phyloP scores from a whole-genome alignment of 1,140 invertebrate species.

The Drosophila suzukii region DNA sequence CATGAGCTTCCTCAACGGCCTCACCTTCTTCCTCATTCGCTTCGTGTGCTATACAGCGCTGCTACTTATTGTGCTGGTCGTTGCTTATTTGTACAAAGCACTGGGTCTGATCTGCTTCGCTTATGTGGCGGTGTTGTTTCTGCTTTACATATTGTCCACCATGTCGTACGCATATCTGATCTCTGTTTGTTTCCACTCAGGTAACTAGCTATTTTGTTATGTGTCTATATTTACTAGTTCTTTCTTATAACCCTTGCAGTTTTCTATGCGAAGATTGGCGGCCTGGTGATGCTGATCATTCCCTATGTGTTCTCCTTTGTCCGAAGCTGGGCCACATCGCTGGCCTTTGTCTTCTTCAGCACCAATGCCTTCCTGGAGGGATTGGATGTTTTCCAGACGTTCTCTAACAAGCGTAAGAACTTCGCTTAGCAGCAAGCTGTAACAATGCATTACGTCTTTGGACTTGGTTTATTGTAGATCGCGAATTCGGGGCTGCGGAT shows the following conservation, averaged over 20 bases:
- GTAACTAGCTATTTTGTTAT: constrained; percentile 29
- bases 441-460: neutral
- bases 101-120: constrained; percentile 32
- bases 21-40: constrained; percentile 74
- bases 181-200: constrained; percentile 79
- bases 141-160: constrained; percentile 67
- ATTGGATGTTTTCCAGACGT: constrained; percentile 70
- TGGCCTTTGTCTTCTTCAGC: constrained; percentile 58
- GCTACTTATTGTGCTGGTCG: constrained; percentile 35
- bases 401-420: constrained; percentile 73
- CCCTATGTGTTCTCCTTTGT: constrained; percentile 72
- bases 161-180: constrained; percentile 81
- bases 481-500: constrained; percentile 42
- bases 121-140: constrained; percentile 58
- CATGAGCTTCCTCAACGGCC: constrained; percentile 78
- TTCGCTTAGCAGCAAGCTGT: neutral
- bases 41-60: constrained; percentile 58
- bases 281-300: constrained; percentile 66
- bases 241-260: constrained; percentile 43
- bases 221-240: neutral
- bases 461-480: constrained; percentile 41
- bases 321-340: constrained; percentile 43
- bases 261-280: constrained; percentile 81
- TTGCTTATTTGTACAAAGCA: constrained; percentile 49
- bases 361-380: constrained; percentile 70